Evolutionary conservation across 2,888 invertebrate species (phyloP).

Genomic region (Epinotia nisella): DNA sequence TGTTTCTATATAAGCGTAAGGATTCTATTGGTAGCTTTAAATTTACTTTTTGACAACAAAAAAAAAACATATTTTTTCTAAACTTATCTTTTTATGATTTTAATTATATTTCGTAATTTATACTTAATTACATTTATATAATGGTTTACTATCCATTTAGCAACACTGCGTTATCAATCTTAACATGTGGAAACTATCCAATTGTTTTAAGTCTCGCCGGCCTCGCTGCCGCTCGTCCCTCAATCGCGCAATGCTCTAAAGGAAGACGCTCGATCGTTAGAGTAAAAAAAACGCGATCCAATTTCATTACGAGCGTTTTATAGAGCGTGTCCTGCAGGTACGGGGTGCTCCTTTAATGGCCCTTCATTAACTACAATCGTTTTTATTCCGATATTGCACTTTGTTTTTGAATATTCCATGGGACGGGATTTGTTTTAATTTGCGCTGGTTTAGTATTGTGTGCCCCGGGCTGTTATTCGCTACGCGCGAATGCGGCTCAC

Average conservation of each 20-base stretch:
- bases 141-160: no score
- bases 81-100: no score
- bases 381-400: slow-evolving; percentile 12
- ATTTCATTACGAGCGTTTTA: slow-evolving; percentile 77
- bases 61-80: no score
- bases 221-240: slow-evolving; percentile 22
- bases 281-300: slow-evolving; percentile 71
- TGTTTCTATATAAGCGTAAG: no score
- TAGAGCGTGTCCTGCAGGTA: slow-evolving; percentile 61
- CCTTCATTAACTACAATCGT: slow-evolving; percentile 20
- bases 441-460: not conserved
- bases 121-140: no score
- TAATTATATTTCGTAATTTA: no score
- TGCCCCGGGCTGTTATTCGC: no score
- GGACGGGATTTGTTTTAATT: not conserved
- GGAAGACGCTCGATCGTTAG: slow-evolving; percentile 54
- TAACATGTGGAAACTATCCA: no score
- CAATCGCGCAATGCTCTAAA: slow-evolving; percentile 8
- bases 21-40: no score
- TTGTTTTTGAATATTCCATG: not conserved
- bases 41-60: no score
- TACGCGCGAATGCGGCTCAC: no score
- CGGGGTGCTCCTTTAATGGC: slow-evolving; percentile 55
- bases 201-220: not conserved
- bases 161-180: no score